Conservation (phyloP, 2,888 invertebrate species). For the Acleris literana region DNA sequence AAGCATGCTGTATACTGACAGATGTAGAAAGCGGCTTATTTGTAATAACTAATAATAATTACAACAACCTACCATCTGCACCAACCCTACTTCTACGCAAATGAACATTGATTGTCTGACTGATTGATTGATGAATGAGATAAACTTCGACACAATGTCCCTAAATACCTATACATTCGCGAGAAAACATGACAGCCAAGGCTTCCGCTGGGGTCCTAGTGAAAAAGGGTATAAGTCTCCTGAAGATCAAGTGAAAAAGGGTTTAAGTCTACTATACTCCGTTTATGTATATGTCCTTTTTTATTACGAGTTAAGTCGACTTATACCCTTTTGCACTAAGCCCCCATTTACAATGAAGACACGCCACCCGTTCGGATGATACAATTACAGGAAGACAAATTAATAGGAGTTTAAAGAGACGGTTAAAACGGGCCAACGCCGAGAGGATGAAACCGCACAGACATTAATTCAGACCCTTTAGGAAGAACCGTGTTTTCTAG, state of each 20-base stretch:
- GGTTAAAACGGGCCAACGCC: slow-evolving; percentile 61
- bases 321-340: no score
- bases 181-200: slow-evolving; percentile 28
- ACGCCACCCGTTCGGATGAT: slow-evolving; percentile 35
- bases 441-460: slow-evolving; percentile 55
- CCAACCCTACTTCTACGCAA: no score
- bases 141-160: not conserved
- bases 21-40: no score
- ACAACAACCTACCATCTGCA: no score
- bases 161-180: slow-evolving; percentile 23
- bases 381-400: slow-evolving; percentile 46
- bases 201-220: not conserved
- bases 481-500: slow-evolving; percentile 46
- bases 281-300: no score
- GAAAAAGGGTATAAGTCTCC: no score
- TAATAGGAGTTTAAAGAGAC: slow-evolving; percentile 61
- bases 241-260: no score
- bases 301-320: no score
- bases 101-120: slow-evolving; percentile 6
- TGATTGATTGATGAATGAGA: slow-evolving; percentile 19
- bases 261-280: no score
- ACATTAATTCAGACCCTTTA: slow-evolving; percentile 52
- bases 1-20: no score
- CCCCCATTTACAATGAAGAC: slow-evolving; percentile 28
- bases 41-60: no score